Evolutionary conservation across 2,113 vertebrate genomes (phyloP), one percentile per base, ranked within the genome.

Genomic region (Pogona vitticeps): DNA sequence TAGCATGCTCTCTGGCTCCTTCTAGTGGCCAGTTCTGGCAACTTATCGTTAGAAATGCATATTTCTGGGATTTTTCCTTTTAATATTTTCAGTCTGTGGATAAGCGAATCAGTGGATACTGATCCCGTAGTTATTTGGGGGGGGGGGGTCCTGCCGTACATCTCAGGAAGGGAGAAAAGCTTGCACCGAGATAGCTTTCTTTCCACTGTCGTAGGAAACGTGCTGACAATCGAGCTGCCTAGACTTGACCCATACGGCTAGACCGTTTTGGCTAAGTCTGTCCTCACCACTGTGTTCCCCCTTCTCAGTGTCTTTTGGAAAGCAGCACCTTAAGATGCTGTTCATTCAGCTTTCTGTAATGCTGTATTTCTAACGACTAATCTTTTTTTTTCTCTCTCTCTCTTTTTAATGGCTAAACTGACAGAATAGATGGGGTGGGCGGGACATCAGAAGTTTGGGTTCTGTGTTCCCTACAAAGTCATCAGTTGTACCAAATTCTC

Each of bases 311-410:
- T 36, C 36, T 80, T 73, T 72, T 38, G 46, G 18, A 72, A 80
- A 70, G 14, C 36, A 33, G 80, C 77, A 56, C n/a, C 85, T 83
- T 84, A 33, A 76, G 72, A 82, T 89, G 71, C 85, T 86, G 84
- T 77, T 0, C 40, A 70, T 76, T 67, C 90, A 80, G 79, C 89
- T 88, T 83, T 89, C 79, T 86, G 80, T 90, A 52, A 28, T 92
- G 78, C 83, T 91, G 65, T 0, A 71, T 10, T 83, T 92, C 88
- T 84, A 82, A 2, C 58, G 61, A 52, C n/a, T 12, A 83, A 86
- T 94, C 75, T 80, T 80, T 80, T 33, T 52, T 52, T 6, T 52
- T 52, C 10, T 6, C 46, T 52, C 10, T 52, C 10, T 6, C 46
- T 52, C 10, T 52, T 52, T 52, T 52, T 52, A 52, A 63, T 42